phyloP scores from a whole-genome alignment of 2,888 invertebrate genomes.

The Entomobrya multifasciata region DNA sequence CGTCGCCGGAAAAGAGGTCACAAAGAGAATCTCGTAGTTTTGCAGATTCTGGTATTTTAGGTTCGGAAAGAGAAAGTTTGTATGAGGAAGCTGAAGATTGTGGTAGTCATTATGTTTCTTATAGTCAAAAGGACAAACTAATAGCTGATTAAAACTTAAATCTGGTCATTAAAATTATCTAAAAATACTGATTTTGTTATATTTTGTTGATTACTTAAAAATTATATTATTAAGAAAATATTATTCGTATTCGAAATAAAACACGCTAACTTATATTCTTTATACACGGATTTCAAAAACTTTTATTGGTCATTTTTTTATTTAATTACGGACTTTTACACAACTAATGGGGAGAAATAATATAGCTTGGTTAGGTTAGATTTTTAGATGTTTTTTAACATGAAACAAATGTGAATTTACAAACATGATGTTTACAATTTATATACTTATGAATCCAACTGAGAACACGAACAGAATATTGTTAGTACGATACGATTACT shows the following conservation, averaged over 20 bases:
- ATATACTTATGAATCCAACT: no score
- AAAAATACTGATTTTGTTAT: constrained; percentile 34
- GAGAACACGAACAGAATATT: no score
- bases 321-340: no score
- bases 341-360: no score
- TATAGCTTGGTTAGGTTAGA: no score
- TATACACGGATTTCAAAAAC: no score
- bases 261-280: neutral
- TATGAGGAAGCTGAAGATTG: constrained; percentile 71
- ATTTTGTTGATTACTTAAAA: constrained; percentile 55
- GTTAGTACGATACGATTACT: no score
- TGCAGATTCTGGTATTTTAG: constrained; percentile 60
- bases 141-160: constrained; percentile 50
- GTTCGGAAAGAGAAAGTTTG: constrained; percentile 65
- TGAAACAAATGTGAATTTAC: no score
- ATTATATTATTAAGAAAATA: constrained; percentile 32
- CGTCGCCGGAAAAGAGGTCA: constrained; percentile 43
- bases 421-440: no score
- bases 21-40: constrained; percentile 53
- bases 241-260: constrained; percentile 9
- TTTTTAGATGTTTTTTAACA: no score
- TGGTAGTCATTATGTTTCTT: constrained; percentile 70
- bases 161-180: constrained; percentile 60
- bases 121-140: constrained; percentile 72
- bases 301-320: no score